A percentile compares a stretch with the other conserved stretches of the same genome.
Conservation (phyloP, 1,140 invertebrate genomes). For the Eulimnadia texana region DNA sequence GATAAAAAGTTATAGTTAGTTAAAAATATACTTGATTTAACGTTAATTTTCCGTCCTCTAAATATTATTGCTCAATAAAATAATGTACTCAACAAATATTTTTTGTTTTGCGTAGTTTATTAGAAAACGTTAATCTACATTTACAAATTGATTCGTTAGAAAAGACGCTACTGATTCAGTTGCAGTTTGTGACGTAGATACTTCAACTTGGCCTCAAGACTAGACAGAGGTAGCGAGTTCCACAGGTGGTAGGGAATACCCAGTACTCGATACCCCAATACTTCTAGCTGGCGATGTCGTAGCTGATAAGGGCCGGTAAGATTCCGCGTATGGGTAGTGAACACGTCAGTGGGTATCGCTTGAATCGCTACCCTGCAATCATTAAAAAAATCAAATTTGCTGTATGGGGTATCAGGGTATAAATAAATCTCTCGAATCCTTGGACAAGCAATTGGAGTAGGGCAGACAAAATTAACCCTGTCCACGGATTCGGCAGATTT, state of each 20-base stretch:
- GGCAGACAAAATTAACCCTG: background rate
- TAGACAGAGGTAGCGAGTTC: slow-evolving; percentile 31
- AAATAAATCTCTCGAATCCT: background rate
- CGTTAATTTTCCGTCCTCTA: too few species aligned
- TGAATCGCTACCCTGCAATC: slow-evolving; percentile 5
- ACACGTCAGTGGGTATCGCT: slow-evolving; percentile 11
- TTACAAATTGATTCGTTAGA: background rate
- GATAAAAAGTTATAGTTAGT: too few species aligned
- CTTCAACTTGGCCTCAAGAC: slow-evolving; percentile 3
- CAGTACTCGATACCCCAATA: slow-evolving; percentile 40
- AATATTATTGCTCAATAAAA: too few species aligned
- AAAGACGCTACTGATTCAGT: background rate
- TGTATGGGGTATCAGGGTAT: background rate
- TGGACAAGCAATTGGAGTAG: background rate
- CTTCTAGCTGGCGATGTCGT: slow-evolving; percentile 39
- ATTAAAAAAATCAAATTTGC: background rate
- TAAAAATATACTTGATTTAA: too few species aligned
- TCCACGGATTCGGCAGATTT: too few species aligned
- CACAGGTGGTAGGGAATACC: slow-evolving; percentile 36
- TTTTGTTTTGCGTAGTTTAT: too few species aligned
- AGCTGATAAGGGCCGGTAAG: slow-evolving; percentile 23
- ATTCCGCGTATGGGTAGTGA: slow-evolving; percentile 15
- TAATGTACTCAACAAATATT: too few species aligned
- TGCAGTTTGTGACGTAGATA: slow-evolving; percentile 7
- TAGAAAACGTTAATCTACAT: too few species aligned